phyloP scores from a whole-genome alignment of 2,888 invertebrate species.

The Mystacides longicornis region DNA sequence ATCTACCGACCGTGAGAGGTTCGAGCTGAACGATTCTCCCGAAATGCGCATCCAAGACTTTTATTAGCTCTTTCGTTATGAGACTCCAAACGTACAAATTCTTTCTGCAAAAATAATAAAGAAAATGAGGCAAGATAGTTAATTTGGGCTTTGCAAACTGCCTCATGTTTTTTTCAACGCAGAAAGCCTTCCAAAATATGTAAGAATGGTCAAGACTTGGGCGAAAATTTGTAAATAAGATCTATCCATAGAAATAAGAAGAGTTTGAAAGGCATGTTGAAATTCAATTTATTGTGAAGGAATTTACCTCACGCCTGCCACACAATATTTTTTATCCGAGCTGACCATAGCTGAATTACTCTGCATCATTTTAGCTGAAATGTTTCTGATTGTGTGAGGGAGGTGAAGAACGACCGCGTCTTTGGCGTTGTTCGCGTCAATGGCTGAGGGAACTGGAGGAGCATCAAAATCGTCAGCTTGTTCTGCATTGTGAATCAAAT shows the following conservation, averaged over 20 bases:
- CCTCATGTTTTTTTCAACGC: no score
- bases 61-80: constrained; percentile 71
- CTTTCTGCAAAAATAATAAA: constrained; percentile 61
- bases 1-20: constrained; percentile 76
- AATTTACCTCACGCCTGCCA: constrained; percentile 80
- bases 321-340: constrained; percentile 82
- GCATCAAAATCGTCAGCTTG: constrained; percentile 30
- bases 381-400: constrained; percentile 86
- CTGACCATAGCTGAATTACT: constrained; percentile 91
- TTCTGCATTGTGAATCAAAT: constrained; percentile 37
- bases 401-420: constrained; percentile 62
- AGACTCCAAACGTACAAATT: constrained; percentile 93
- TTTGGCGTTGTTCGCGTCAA: constrained; percentile 27
- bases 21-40: constrained; percentile 90
- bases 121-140: no score
- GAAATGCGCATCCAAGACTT: constrained; percentile 93
- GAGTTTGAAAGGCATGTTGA: no score
- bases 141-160: no score
- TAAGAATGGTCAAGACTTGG: no score
- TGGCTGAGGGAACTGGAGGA: constrained; percentile 15
- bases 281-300: no score
- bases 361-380: constrained; percentile 82
- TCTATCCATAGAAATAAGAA: no score
- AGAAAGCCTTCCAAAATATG: no score
- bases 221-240: no score